Evolutionary conservation across 2,888 invertebrate species (phyloP).

Genomic region (Eupithecia pulchellata): DNA sequence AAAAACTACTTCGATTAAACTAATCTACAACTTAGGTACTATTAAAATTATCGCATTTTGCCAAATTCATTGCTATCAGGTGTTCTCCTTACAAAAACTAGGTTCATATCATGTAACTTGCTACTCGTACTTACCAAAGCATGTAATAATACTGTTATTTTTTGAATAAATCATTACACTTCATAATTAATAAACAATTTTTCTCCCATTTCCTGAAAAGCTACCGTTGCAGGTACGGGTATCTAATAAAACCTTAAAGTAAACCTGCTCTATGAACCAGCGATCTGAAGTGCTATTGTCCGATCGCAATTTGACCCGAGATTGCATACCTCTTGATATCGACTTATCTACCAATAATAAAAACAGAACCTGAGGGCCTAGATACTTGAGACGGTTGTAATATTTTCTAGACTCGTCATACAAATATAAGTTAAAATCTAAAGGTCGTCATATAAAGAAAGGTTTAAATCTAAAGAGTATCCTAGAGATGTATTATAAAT

Average conservation of each 20-base stretch:
- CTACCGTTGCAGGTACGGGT: background rate
- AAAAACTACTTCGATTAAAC: too few species aligned
- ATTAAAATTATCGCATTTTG: background rate
- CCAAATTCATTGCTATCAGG: background rate
- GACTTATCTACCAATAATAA: slow-evolving; percentile 71
- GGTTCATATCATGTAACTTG: too few species aligned
- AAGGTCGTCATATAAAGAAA: too few species aligned
- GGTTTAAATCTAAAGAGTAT: too few species aligned
- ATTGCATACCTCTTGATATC: slow-evolving; percentile 63
- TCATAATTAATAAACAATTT: background rate
- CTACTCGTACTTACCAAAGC: background rate
- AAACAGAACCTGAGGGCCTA: slow-evolving; percentile 46
- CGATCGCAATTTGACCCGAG: slow-evolving; percentile 59
- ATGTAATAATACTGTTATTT: background rate
- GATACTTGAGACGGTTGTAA: slow-evolving; percentile 30
- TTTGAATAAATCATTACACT: background rate
- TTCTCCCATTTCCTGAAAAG: background rate
- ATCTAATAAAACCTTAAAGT: slow-evolving; percentile 12
- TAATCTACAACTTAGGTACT: too few species aligned
- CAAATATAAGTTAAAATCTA: background rate
- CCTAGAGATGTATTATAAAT: too few species aligned
- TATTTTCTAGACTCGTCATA: slow-evolving; percentile 27
- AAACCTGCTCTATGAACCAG: slow-evolving; percentile 33
- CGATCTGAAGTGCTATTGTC: slow-evolving; percentile 41
- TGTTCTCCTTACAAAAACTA: background rate